Conservation (phyloP, 1,140 invertebrate genomes). For the Goniozus legneri region DNA sequence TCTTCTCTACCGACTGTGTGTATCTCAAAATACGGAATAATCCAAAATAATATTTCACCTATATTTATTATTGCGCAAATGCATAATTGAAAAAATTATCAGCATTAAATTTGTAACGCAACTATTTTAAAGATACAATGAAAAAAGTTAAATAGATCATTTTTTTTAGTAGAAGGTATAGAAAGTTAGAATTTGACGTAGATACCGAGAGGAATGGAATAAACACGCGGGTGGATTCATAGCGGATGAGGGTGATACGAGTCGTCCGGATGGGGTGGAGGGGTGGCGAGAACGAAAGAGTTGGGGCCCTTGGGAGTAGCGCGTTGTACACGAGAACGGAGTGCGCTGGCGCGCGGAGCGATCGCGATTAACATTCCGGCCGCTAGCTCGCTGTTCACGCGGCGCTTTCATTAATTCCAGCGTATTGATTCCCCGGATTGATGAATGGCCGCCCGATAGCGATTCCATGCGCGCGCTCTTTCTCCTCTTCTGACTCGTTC, state of each 20-base stretch:
- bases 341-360: conserved; percentile 46
- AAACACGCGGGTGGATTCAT: conserved; percentile 17
- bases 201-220: conserved; percentile 19
- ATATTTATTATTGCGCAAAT: not conserved
- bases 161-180: too few species aligned
- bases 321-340: conserved; percentile 44
- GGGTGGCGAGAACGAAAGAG: conserved; percentile 19
- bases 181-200: too few species aligned
- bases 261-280: conserved; percentile 8
- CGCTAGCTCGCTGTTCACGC: conserved; percentile 55
- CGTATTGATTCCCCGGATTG: conserved; percentile 56
- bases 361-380: conserved; percentile 57
- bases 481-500: conserved; percentile 22
- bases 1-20: conserved; percentile 25
- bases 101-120: not conserved
- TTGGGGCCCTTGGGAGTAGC: conserved; percentile 48
- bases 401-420: conserved; percentile 58
- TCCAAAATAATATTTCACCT: not conserved
- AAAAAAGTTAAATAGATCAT: too few species aligned
- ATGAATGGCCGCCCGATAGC: conserved; percentile 57
- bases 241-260: conserved; percentile 17
- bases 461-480: conserved; percentile 49
- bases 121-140: too few species aligned
- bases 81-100: not conserved
- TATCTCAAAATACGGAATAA: not conserved